These are phyloP conservation scores for Chloroceryle inda DNA, from an alignment of 2,797 vertebrate species.

Conservation along the genomic window DNA sequence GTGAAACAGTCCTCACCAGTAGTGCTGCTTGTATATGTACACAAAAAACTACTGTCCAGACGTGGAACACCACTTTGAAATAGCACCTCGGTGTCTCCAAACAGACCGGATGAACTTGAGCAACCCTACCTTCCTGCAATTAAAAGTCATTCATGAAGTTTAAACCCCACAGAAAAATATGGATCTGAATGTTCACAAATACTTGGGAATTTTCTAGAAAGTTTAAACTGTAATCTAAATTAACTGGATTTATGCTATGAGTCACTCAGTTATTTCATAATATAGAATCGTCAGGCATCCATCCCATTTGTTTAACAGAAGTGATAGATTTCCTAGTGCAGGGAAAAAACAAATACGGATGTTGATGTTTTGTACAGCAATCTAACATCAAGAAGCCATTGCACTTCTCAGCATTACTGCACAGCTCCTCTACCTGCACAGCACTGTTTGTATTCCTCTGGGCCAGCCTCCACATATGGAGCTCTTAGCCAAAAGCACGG, in stretches of 20 bases:
- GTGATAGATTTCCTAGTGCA: not conserved
- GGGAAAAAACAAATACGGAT: not conserved
- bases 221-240: not conserved
- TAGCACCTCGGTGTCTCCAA: not conserved
- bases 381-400: not conserved
- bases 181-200: not conserved
- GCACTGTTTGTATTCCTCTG: not conserved
- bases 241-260: not conserved
- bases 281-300: not conserved
- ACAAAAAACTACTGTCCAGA: not conserved
- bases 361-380: not conserved
- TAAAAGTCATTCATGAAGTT: not conserved
- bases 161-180: not conserved
- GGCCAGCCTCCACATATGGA: not conserved
- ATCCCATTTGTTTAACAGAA: not conserved
- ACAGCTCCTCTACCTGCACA: not conserved
- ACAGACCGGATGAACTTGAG: not conserved
- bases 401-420: not conserved
- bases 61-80: not conserved
- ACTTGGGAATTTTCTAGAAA: not conserved
- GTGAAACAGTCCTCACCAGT: not conserved
- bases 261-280: not conserved
- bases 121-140: not conserved
- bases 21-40: not conserved
- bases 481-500: fast-evolving